Evolutionary conservation across 2,797 vertebrate species (phyloP), one percentile per base, ranked within the genome.

Genomic region (Sphaeramia orbicularis): DNA sequence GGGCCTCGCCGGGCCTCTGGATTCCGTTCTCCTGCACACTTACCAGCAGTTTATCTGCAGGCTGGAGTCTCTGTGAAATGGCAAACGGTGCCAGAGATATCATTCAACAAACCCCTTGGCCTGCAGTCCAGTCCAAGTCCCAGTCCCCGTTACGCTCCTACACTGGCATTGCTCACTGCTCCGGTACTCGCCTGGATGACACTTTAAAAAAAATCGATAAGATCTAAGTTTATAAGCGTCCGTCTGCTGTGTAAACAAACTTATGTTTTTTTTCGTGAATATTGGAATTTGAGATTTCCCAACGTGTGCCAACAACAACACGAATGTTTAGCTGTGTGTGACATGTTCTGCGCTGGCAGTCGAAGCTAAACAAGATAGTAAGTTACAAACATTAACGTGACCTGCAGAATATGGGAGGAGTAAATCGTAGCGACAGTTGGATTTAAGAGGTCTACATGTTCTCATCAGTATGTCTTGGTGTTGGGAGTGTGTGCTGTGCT

Each of bases 1-100:
- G 87, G 81, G 74, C 72, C 59, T 73, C 5, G 80, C 48, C 51
- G 76, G 71, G 87, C 87, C 86, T 90, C 90, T 92, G 90, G 89
- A 90, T 92, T 93, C 87, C 83, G 78, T 93, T 92, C 89, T 87
- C 90, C 86, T 72, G 85, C 85, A 90, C 92, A 91, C 90, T 92
- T 86, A 91, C 80, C 71, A 74, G 67, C 70, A 60, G 55, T 90
- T 93, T 94, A 94, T 95, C 93, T 93, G 76, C 49, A 81, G 76
- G 78, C 87, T 87, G 85, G 88, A 91, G 91, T 85, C 92, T 87
- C 87, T 86, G 89, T 71, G 85, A 87, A 89, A 90, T 73, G 69
- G 83, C 81, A 74, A 90, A 85, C 63, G 54, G 81, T 86, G 83
- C 89, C 90, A 92, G 87, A 87, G 85, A 87, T 90, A 91, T 86